These are phyloP conservation scores for Meloe dianella DNA, from an alignment of 2,888 invertebrate species.

Conservation along the genomic window DNA sequence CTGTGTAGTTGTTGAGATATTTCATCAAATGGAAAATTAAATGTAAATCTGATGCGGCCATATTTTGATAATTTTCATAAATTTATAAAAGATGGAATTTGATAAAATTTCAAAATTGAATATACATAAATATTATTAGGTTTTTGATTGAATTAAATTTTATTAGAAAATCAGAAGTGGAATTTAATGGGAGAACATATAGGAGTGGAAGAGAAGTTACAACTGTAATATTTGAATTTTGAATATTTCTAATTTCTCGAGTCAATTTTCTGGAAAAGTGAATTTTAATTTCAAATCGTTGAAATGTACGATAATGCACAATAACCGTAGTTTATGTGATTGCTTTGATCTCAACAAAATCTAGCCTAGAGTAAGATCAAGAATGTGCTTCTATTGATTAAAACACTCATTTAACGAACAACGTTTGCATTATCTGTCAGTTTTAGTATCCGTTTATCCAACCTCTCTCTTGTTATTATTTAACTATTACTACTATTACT, in stretches of 20 bases:
- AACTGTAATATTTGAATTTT: neutral
- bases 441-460: neutral
- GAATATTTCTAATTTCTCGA: neutral
- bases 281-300: neutral
- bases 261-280: neutral
- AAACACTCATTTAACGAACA: neutral
- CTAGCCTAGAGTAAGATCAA: neutral
- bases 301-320: too few species aligned
- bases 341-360: conserved; percentile 6
- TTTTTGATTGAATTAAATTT: neutral
- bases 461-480: neutral
- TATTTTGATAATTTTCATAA: neutral
- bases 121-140: neutral
- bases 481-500: neutral
- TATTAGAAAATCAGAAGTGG: too few species aligned
- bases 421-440: neutral
- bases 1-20: neutral
- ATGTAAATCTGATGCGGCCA: conserved; percentile 1
- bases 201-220: too few species aligned
- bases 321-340: too few species aligned
- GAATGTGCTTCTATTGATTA: neutral
- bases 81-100: neutral
- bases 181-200: too few species aligned
- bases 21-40: neutral
- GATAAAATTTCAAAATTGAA: neutral